Evolutionary conservation across 2,797 vertebrate species (phyloP).

Genomic region (Danio tinwini): DNA sequence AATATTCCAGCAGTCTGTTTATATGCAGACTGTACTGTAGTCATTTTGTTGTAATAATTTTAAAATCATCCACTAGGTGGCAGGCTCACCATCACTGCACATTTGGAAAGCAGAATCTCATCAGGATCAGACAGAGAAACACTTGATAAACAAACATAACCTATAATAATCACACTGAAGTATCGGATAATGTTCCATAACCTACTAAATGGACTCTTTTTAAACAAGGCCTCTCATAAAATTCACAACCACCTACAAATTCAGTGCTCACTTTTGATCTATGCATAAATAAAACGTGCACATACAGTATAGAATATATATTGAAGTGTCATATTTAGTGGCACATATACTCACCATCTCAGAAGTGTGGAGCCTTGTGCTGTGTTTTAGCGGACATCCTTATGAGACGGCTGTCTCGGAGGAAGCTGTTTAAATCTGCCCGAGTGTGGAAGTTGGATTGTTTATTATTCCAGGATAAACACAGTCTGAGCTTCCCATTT

Average conservation of each 20-base stretch:
- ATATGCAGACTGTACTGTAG: too few species aligned
- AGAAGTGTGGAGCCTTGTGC: neutral
- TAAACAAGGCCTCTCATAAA: neutral
- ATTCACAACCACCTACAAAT: neutral
- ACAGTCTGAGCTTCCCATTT: conserved; percentile 63
- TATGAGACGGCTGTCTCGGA: conserved; percentile 54
- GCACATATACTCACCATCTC: neutral
- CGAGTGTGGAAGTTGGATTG: conserved; percentile 71
- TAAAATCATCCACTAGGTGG: conserved; percentile 14
- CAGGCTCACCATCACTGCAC: neutral
- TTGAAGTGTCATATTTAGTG: neutral
- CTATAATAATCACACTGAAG: neutral
- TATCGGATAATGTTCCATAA: neutral
- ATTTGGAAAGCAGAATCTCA: neutral
- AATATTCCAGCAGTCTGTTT: too few species aligned
- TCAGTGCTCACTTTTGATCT: neutral
- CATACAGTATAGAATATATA: neutral
- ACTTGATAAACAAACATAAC: neutral
- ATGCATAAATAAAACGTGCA: neutral
- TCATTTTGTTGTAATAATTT: neutral
- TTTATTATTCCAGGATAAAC: conserved; percentile 74
- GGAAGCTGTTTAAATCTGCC: conserved; percentile 70
- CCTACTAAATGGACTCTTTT: neutral
- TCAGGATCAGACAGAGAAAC: neutral
- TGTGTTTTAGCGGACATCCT: conserved; percentile 32